phyloP scores from a whole-genome alignment of 2,797 vertebrate genomes.

The Lutjanus argentimaculatus region DNA sequence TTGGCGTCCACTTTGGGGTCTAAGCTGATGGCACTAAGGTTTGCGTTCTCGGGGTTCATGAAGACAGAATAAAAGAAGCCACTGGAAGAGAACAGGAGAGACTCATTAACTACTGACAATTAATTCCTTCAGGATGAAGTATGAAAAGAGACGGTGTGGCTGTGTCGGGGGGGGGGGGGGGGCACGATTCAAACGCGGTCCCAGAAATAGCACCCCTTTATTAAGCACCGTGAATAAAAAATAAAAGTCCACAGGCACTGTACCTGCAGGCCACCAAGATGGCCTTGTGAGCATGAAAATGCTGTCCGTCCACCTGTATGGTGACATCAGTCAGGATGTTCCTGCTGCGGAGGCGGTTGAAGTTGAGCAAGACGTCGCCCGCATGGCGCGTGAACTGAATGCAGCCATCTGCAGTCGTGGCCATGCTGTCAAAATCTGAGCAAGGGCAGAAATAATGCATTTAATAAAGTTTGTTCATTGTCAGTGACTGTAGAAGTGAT shows the following conservation, averaged over 20 bases:
- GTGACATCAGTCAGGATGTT: conserved; percentile 95
- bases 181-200: background rate
- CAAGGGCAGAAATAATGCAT: background rate
- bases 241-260: background rate
- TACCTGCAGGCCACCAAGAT: conserved; percentile 98
- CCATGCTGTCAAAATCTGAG: conserved; percentile 87
- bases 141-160: background rate
- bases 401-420: conserved; percentile 92
- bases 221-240: background rate
- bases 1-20: conserved; percentile 94
- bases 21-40: conserved; percentile 92
- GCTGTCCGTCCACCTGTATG: conserved; percentile 92
- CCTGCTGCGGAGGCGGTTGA: conserved; percentile 94
- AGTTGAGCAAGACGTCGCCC: conserved; percentile 95
- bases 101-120: conserved; percentile 4
- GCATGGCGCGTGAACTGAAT: conserved; percentile 98
- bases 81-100: conserved; percentile 77
- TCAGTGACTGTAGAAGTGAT: background rate
- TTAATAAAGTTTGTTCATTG: background rate
- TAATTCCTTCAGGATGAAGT: background rate
- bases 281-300: conserved; percentile 95
- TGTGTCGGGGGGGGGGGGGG: background rate
- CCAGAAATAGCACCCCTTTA: background rate
- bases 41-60: conserved; percentile 92
- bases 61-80: conserved; percentile 98